Evolutionary conservation across 2,888 invertebrate species (phyloP).

Genomic region (Ceriagrion tenellum): DNA sequence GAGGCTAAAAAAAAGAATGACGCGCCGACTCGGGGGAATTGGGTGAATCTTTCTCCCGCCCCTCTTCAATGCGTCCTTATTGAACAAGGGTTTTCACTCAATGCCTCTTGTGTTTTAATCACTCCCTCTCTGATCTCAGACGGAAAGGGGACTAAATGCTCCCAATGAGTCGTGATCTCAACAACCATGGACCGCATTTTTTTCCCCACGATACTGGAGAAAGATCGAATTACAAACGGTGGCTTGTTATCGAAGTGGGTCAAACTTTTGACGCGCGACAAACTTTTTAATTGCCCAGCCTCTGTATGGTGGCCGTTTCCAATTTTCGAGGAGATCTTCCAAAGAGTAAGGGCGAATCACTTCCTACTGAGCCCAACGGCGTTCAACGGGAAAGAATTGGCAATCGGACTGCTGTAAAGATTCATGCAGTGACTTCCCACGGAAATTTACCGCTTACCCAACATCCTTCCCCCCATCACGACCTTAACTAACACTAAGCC

Average conservation of each 20-base stretch:
- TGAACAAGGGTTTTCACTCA: constrained; percentile 32
- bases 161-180: background rate
- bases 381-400: too few relatives aligned
- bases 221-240: background rate
- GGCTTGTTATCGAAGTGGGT: background rate
- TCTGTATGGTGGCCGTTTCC: background rate
- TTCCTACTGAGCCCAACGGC: too few relatives aligned
- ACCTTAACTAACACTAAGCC: too few relatives aligned
- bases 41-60: background rate
- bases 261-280: background rate
- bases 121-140: background rate
- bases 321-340: background rate
- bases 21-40: background rate
- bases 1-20: background rate
- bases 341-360: background rate
- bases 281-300: background rate
- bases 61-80: background rate
- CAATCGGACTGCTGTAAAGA: too few relatives aligned
- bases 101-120: background rate
- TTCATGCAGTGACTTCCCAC: too few relatives aligned
- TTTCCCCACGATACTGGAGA: background rate
- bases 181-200: background rate
- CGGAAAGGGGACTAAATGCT: background rate
- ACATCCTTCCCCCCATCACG: too few relatives aligned
- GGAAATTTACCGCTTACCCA: too few relatives aligned